Conservation (phyloP, 2,797 vertebrate species). For the Aselliscus stoliczkanus region DNA sequence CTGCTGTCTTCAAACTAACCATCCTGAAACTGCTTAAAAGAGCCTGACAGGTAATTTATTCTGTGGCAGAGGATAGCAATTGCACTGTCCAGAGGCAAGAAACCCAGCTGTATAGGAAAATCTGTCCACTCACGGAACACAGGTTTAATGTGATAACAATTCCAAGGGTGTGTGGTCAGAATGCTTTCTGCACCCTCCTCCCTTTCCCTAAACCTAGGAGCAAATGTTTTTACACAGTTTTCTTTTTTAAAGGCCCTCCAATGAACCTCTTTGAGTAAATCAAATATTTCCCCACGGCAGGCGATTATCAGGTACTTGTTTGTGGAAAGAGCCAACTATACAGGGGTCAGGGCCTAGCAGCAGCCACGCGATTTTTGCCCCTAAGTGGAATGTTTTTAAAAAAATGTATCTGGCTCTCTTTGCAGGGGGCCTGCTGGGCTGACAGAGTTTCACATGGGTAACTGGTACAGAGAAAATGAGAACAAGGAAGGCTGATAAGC, state of each 20-base stretch:
- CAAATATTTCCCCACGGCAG: conserved; percentile 59
- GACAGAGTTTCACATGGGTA: neutral
- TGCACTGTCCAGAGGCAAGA: conserved; percentile 73
- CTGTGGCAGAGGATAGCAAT: conserved; percentile 64
- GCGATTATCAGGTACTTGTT: conserved; percentile 67
- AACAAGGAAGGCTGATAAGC: neutral
- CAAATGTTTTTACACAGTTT: conserved; percentile 17
- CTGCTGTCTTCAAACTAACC: conserved; percentile 75
- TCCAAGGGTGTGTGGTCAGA: conserved; percentile 40
- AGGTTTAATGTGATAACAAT: conserved; percentile 65
- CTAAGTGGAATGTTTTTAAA: neutral
- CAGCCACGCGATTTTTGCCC: neutral
- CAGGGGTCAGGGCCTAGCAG: neutral
- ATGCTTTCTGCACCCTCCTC: conserved; percentile 48
- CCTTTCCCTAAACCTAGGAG: neutral
- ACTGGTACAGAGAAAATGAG: neutral
- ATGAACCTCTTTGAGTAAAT: conserved; percentile 65
- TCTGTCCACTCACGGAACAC: conserved; percentile 35
- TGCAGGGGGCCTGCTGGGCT: neutral
- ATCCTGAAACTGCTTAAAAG: conserved; percentile 75
- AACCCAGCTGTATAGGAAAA: conserved; percentile 67
- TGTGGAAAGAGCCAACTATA: conserved; percentile 46
- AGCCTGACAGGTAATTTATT: conserved; percentile 76
- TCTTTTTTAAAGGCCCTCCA: conserved; percentile 17
- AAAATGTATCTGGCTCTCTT: neutral